phyloP scores from a whole-genome alignment of 2,113 vertebrate genomes.

The Dicentrarchus labrax region DNA sequence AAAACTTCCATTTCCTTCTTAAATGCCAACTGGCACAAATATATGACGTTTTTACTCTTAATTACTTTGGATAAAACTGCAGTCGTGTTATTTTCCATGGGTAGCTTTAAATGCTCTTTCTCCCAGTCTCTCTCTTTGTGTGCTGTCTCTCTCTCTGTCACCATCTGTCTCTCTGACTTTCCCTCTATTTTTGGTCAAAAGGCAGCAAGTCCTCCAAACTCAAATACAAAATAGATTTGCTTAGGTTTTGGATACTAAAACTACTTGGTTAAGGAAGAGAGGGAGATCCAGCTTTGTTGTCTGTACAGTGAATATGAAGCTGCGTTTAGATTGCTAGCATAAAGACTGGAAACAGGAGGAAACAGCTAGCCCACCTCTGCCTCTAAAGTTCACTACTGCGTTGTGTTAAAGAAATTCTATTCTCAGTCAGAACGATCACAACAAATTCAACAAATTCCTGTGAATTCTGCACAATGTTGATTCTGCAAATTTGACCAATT shows the following conservation, averaged over 20 bases:
- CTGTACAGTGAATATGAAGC: neutral
- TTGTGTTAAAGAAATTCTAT: too few species aligned
- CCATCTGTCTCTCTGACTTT: neutral
- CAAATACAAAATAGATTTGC: neutral
- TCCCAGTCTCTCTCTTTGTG: neutral
- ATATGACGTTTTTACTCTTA: neutral
- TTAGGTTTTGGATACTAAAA: neutral
- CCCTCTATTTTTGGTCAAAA: neutral
- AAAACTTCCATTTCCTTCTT: neutral
- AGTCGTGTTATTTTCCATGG: neutral
- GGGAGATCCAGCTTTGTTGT: neutral
- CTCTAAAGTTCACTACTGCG: neutral
- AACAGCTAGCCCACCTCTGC: neutral
- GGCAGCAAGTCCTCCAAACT: neutral
- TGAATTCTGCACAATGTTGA: too few species aligned
- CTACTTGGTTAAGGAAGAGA: neutral
- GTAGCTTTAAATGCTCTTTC: neutral
- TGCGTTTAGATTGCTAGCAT: too few species aligned
- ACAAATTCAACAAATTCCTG: too few species aligned
- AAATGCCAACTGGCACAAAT: constrained; percentile 16
- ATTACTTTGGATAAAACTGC: neutral
- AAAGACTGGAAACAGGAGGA: too few species aligned
- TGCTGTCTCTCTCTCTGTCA: neutral
- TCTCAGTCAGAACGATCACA: too few species aligned
- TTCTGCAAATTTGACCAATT: too few species aligned